Percentiles rank a stretch among this genome's conserved stretches.
Evolutionary conservation across 2,113 vertebrate genomes (phyloP).

Genomic region (Lontra canadensis): DNA sequence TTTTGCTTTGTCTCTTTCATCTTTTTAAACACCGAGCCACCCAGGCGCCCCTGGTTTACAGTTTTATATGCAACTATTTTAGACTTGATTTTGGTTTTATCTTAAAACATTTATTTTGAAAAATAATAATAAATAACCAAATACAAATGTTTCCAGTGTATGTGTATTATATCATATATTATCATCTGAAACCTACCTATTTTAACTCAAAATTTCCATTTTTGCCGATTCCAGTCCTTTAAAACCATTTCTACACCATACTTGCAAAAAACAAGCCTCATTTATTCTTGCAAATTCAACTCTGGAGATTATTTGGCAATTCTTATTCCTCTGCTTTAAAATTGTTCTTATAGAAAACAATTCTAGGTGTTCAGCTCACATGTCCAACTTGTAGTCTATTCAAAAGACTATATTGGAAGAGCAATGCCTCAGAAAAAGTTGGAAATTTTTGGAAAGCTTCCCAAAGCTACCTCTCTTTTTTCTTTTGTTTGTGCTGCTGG

Average conservation of each 20-base stretch:
- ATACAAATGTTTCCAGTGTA: neutral
- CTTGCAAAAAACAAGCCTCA: neutral
- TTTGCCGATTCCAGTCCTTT: fast-evolving
- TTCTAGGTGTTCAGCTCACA: neutral
- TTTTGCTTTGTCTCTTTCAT: neutral
- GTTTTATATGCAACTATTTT: neutral
- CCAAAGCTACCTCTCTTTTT: neutral
- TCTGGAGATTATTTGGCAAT: neutral
- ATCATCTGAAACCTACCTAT: neutral
- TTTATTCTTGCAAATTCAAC: neutral
- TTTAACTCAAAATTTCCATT: neutral
- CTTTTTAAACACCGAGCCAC: neutral
- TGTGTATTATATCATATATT: neutral
- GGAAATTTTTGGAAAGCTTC: neutral
- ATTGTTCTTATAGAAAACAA: neutral
- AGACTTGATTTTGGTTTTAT: neutral
- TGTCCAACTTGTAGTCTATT: neutral
- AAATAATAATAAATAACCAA: neutral
- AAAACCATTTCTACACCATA: neutral
- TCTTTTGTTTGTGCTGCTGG: neutral
- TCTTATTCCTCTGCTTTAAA: neutral
- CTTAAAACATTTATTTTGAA: neutral
- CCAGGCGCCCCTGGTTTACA: neutral
- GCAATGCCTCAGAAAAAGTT: neutral
- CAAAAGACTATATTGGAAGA: neutral